phyloP scores from a whole-genome alignment of 2,113 vertebrate species.

The Ornithorhynchus anatinus region DNA sequence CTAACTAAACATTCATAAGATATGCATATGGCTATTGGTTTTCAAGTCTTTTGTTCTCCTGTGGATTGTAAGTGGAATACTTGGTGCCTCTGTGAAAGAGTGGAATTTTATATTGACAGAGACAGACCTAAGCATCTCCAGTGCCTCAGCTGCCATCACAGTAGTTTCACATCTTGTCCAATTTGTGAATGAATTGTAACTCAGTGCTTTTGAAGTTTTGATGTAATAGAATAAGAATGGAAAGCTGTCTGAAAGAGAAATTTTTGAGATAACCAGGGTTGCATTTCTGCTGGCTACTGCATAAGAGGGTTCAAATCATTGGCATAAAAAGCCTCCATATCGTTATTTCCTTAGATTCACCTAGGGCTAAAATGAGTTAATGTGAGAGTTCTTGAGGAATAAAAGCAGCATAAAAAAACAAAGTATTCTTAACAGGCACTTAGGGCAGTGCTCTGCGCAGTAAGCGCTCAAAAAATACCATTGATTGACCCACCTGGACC shows the following conservation, averaged over 20 bases:
- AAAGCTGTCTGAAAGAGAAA: conserved; percentile 7
- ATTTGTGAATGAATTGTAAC: conserved; percentile 58
- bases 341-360: too few relatives aligned
- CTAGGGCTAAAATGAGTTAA: too few relatives aligned
- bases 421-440: too few relatives aligned
- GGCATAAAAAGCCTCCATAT: too few relatives aligned
- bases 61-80: not conserved
- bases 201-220: conserved; percentile 48
- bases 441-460: too few relatives aligned
- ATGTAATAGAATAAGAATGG: conserved; percentile 32
- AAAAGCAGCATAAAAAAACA: too few relatives aligned
- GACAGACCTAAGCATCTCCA: conserved; percentile 45
- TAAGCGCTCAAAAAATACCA: too few relatives aligned
- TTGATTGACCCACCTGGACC: too few relatives aligned
- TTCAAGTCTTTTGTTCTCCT: not conserved
- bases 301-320: not conserved
- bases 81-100: not conserved
- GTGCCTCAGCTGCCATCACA: conserved; percentile 44
- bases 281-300: not conserved
- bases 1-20: not conserved
- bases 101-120: conserved; percentile 45
- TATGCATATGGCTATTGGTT: not conserved
- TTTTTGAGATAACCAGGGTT: not conserved
- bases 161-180: conserved; percentile 59
- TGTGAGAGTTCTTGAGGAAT: too few relatives aligned